These are phyloP conservation scores for Scrobipalpa costella DNA, from an alignment of 2,888 invertebrate genomes.

Conservation along the genomic window DNA sequence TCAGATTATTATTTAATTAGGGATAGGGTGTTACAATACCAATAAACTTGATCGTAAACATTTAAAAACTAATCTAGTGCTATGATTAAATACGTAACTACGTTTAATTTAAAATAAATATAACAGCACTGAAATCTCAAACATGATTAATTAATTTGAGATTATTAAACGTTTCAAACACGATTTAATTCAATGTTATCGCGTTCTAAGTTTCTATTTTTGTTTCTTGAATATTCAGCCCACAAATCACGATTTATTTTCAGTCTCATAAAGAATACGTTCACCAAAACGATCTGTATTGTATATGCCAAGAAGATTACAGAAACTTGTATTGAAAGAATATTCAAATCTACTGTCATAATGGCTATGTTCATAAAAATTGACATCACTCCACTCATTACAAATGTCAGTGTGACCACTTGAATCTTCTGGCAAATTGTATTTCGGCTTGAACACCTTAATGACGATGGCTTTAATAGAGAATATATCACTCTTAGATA, in stretches of 20 bases:
- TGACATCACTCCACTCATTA: conserved; percentile 15
- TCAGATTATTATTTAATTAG: no score
- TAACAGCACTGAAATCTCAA: no score
- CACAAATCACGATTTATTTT: conserved; percentile 14
- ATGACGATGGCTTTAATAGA: neutral
- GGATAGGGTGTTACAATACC: no score
- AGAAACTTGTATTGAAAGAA: neutral
- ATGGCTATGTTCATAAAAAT: neutral
- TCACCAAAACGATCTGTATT: conserved; percentile 9
- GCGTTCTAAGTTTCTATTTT: neutral
- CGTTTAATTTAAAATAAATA: no score
- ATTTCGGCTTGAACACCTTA: neutral
- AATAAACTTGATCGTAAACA: no score
- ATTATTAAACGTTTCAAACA: no score
- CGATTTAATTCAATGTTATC: no score
- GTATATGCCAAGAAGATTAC: neutral
- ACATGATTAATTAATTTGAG: no score
- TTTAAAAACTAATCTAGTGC: no score
- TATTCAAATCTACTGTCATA: neutral
- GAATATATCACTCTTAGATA: conserved; percentile 12
- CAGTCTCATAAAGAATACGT: conserved; percentile 12
- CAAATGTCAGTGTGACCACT: conserved; percentile 17
- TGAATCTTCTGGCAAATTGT: conserved; percentile 8
- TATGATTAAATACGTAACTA: no score
- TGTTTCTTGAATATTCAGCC: neutral